These are phyloP conservation scores for Leucania comma DNA, from an alignment of 2,888 invertebrate genomes.

Conservation along the genomic window DNA sequence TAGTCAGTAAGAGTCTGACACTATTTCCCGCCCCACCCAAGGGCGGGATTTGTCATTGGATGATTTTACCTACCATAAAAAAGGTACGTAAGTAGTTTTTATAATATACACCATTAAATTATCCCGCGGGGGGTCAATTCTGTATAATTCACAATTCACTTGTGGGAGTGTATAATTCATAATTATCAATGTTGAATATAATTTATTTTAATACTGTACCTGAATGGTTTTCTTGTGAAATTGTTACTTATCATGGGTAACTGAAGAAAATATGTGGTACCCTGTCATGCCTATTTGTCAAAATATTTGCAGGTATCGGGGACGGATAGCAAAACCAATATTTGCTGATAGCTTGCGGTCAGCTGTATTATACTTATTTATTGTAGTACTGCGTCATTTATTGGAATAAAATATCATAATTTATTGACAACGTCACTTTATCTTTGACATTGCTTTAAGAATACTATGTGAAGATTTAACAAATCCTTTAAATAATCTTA, in stretches of 20 bases:
- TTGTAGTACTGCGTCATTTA: constrained; percentile 3
- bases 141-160: too few species aligned
- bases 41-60: too few species aligned
- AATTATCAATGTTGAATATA: too few species aligned
- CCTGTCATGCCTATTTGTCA: constrained; percentile 6
- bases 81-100: too few species aligned
- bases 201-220: neutral
- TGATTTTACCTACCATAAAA: too few species aligned
- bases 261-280: constrained; percentile 20
- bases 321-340: constrained; percentile 27
- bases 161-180: too few species aligned
- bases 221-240: constrained; percentile 25
- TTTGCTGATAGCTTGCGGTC: constrained; percentile 17
- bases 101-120: too few species aligned
- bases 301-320: constrained; percentile 27
- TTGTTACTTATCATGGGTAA: neutral
- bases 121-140: too few species aligned
- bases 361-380: constrained; percentile 10
- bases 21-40: too few species aligned
- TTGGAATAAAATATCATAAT: constrained; percentile 9
- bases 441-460: constrained; percentile 27
- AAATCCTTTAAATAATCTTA: constrained; percentile 29
- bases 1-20: too few species aligned
- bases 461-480: constrained; percentile 27
- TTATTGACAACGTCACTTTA: constrained; percentile 11